phyloP scores from a whole-genome alignment of 1,140 invertebrate species.

The Drosophila pandora region DNA sequence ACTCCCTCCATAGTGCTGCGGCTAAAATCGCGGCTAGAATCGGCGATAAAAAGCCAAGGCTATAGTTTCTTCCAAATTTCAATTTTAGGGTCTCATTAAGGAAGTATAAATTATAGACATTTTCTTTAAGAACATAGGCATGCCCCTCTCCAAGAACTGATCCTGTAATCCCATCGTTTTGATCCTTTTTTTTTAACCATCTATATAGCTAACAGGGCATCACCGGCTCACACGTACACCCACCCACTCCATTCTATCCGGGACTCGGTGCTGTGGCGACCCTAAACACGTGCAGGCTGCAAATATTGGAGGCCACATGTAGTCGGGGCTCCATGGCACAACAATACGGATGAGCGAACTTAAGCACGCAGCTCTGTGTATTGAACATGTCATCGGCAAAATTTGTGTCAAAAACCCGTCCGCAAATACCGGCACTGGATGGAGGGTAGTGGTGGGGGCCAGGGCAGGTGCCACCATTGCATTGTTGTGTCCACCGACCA shows the following conservation, averaged over 20 bases:
- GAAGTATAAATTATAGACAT: no score
- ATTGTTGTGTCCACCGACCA: conserved; percentile 60
- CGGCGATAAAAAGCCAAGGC: background rate
- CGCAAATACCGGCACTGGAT: conserved; percentile 46
- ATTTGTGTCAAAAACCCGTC: conserved; percentile 76
- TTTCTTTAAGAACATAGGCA: no score
- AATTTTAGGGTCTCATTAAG: no score
- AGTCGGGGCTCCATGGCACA: conserved; percentile 45
- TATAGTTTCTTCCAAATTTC: no score
- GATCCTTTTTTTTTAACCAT: background rate
- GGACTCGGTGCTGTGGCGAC: conserved; percentile 33
- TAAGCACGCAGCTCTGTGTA: conserved; percentile 78
- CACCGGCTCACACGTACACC: background rate
- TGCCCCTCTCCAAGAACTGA: no score
- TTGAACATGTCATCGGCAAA: conserved; percentile 78
- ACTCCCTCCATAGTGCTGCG: background rate
- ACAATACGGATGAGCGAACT: conserved; percentile 67
- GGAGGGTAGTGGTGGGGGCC: background rate
- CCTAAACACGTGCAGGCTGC: conserved; percentile 66
- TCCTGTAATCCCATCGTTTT: background rate
- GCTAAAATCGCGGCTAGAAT: background rate
- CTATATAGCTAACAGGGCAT: background rate
- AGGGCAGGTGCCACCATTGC: conserved; percentile 17
- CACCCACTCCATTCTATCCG: background rate
- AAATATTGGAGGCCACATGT: conserved; percentile 55